Evolutionary conservation across 2,113 vertebrate species (phyloP).

Genomic region (Cyanocitta stelleri): DNA sequence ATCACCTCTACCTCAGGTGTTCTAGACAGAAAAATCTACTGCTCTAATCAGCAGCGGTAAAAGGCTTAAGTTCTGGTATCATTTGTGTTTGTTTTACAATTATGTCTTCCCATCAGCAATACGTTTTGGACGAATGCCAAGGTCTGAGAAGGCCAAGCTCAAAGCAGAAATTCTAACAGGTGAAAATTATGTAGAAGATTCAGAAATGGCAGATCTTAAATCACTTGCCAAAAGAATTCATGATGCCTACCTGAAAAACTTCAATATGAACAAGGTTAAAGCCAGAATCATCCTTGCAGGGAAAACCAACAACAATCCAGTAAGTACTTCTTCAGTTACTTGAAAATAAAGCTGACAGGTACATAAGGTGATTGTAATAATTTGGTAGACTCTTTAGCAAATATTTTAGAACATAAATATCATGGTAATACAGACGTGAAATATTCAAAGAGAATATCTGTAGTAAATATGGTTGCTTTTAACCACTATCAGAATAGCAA

Average conservation of each 20-base stretch:
- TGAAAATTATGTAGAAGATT: constrained; percentile 80
- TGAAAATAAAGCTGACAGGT: not conserved
- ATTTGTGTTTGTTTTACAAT: not conserved
- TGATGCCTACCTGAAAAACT: constrained; percentile 96
- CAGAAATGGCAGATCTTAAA: constrained; percentile 86
- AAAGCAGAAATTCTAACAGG: constrained; percentile 92
- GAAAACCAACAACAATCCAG: constrained; percentile 88
- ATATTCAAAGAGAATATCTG: not conserved
- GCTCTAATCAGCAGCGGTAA: not conserved
- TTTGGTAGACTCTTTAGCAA: not conserved
- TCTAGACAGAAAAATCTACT: not conserved
- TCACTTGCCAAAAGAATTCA: constrained; percentile 91
- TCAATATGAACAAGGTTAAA: constrained; percentile 98
- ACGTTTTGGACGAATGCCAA: constrained; percentile 95
- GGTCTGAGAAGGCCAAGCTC: constrained; percentile 94
- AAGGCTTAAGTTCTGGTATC: not conserved
- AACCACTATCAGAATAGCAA: not conserved
- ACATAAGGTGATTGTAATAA: not conserved
- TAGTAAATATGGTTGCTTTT: not conserved
- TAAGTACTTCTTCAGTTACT: constrained; percentile 68
- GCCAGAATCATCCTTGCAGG: constrained; percentile 92
- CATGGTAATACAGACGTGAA: not conserved
- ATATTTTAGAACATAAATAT: not conserved
- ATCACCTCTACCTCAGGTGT: not conserved
- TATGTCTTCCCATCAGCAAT: constrained; percentile 78